These are phyloP conservation scores for Helleia helle DNA, from an alignment of 2,888 invertebrate species.

Conservation along the genomic window DNA sequence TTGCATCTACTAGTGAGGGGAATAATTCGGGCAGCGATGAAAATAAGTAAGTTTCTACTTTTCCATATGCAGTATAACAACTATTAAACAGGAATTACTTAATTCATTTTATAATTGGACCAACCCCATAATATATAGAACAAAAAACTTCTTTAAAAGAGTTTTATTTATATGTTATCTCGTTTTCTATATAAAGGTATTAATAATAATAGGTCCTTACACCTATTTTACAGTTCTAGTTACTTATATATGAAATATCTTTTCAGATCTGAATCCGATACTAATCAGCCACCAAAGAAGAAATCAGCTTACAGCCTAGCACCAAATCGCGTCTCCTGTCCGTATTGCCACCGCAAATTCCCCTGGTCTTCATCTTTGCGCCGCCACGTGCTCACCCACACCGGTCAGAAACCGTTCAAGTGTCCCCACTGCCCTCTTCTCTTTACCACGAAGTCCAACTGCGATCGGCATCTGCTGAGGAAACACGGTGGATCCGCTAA, in stretches of 20 bases:
- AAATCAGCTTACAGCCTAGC: conserved; percentile 96
- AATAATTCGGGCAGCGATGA: conserved; percentile 90
- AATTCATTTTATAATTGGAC: too few relatives aligned
- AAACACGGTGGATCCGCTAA: conserved; percentile 79
- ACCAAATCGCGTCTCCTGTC: conserved; percentile 94
- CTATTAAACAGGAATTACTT: too few relatives aligned
- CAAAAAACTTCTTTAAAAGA: too few relatives aligned
- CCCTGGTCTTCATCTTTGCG: conserved; percentile 97
- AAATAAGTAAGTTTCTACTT: conserved; percentile 76
- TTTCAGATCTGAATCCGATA: conserved; percentile 79
- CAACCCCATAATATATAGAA: too few relatives aligned
- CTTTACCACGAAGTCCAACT: conserved; percentile 97
- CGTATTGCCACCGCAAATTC: conserved; percentile 94
- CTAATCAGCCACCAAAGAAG: conserved; percentile 80
- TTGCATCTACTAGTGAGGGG: conserved; percentile 86
- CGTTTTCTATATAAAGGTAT: too few relatives aligned
- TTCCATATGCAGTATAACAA: background rate
- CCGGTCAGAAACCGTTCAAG: conserved; percentile 96
- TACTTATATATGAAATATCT: conserved; percentile 12
- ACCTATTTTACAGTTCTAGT: too few relatives aligned
- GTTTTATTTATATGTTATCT: too few relatives aligned
- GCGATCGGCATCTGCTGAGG: conserved; percentile 92
- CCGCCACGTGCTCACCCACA: conserved; percentile 96
- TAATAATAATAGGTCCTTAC: too few relatives aligned
- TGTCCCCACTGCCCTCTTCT: conserved; percentile 94